phyloP scores from a whole-genome alignment of 1,140 invertebrate species.

The Himalopsyche phryganea region DNA sequence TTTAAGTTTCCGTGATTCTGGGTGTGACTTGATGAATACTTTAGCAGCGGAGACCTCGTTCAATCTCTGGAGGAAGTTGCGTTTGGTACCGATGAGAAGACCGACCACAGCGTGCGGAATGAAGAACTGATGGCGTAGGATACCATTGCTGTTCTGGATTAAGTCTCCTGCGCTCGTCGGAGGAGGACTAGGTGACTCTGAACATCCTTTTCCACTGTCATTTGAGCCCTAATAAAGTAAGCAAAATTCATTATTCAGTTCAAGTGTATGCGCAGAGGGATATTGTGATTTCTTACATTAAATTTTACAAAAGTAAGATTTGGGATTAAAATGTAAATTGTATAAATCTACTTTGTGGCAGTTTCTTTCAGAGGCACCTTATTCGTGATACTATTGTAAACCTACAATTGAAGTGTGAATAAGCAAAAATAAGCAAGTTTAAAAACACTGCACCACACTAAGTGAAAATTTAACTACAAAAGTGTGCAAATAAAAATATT shows the following conservation, averaged over 20 bases:
- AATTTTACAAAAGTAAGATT: too few species aligned
- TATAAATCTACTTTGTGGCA: neutral
- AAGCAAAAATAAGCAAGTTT: too few species aligned
- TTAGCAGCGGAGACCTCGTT: slow-evolving; percentile 73
- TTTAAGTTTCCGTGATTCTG: slow-evolving; percentile 65
- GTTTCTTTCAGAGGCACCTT: neutral
- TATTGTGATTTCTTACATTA: too few species aligned
- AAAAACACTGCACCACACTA: too few species aligned
- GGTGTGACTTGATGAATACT: slow-evolving; percentile 75
- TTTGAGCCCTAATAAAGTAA: slow-evolving; percentile 59
- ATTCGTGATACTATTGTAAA: too few species aligned
- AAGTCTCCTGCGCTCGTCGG: slow-evolving; percentile 42
- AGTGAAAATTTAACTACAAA: too few species aligned
- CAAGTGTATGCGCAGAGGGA: too few species aligned
- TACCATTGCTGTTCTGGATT: slow-evolving; percentile 2
- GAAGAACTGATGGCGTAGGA: slow-evolving; percentile 64
- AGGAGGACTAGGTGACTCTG: slow-evolving; percentile 61
- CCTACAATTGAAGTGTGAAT: too few species aligned
- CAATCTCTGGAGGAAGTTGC: slow-evolving; percentile 76
- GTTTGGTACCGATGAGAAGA: slow-evolving; percentile 80
- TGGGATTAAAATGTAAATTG: too few species aligned
- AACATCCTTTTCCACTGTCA: slow-evolving; percentile 73
- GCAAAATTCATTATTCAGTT: too few species aligned
- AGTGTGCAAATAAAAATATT: too few species aligned
- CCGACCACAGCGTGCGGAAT: slow-evolving; percentile 79